These are phyloP conservation scores for Chamaetylas fuelleborni DNA, from an alignment of 2,113 vertebrate species.

Conservation along the genomic window DNA sequence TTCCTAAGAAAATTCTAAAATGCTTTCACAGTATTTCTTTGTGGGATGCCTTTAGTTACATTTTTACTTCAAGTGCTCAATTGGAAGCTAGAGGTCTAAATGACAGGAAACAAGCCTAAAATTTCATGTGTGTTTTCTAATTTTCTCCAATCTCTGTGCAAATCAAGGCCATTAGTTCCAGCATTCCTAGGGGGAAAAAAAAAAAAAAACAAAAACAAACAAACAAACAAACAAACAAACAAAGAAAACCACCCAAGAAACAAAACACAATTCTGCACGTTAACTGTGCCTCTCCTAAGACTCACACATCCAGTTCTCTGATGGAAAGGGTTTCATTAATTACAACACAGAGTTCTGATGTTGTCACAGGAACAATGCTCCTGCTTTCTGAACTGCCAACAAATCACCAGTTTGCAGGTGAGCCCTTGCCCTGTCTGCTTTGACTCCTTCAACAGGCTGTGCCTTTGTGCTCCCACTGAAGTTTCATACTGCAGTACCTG, in stretches of 20 bases:
- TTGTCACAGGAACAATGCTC: not conserved
- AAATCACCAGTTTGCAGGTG: not conserved
- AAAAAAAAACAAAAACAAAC: not conserved
- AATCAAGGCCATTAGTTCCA: not conserved
- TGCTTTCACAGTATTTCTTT: not conserved
- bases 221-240: too few species aligned
- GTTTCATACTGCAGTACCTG: not conserved
- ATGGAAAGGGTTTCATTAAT: not conserved
- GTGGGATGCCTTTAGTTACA: not conserved
- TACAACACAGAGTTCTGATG: not conserved
- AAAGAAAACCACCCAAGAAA: not conserved
- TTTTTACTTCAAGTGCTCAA: not conserved
- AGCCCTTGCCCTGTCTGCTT: not conserved
- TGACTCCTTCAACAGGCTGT: not conserved
- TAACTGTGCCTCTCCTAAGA: not conserved
- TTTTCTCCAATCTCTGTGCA: not conserved
- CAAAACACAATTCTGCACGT: fast-evolving
- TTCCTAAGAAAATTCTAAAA: not conserved
- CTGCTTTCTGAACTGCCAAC: not conserved
- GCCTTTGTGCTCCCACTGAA: not conserved
- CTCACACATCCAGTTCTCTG: not conserved
- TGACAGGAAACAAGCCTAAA: not conserved
- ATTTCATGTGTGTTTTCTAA: not conserved
- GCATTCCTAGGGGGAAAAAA: not conserved
- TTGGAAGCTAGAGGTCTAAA: not conserved